Conservation (phyloP, 1,140 invertebrate species). For the Diorhabda sublineata region DNA sequence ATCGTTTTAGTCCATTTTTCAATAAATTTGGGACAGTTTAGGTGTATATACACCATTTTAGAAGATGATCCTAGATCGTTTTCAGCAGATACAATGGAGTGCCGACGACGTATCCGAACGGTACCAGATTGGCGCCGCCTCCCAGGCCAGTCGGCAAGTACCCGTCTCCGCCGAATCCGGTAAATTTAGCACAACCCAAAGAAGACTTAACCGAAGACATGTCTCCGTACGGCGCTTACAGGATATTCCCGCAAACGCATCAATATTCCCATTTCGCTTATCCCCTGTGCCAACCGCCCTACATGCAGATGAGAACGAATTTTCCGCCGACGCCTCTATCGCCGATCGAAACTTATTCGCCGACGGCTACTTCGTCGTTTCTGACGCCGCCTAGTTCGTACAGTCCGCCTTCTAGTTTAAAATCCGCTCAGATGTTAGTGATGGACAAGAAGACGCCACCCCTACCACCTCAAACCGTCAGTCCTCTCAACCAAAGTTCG, state of each 20-base stretch:
- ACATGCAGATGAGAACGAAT: constrained; percentile 32
- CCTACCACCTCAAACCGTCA: constrained; percentile 15
- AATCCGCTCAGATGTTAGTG: neutral
- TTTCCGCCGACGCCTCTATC: constrained; percentile 41
- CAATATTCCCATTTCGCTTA: constrained; percentile 35
- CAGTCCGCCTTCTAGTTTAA: constrained; percentile 35
- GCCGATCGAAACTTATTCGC: constrained; percentile 42
- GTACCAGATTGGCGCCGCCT: constrained; percentile 37
- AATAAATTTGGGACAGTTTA: too few species aligned
- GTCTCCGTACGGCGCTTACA: constrained; percentile 29
- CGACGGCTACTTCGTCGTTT: constrained; percentile 39
- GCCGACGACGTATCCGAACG: constrained; percentile 38
- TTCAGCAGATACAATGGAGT: constrained; percentile 43
- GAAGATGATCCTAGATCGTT: neutral
- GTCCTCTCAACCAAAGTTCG: constrained; percentile 13
- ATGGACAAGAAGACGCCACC: constrained; percentile 29
- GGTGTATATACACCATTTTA: too few species aligned
- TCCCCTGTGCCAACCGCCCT: constrained; percentile 37
- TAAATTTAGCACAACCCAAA: constrained; percentile 43
- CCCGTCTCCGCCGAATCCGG: constrained; percentile 41
- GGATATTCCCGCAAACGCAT: constrained; percentile 30
- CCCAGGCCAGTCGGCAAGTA: constrained; percentile 39
- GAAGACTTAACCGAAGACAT: constrained; percentile 37
- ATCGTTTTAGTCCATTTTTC: too few species aligned
- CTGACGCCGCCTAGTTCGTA: constrained; percentile 38